Conservation (phyloP, 2,888 invertebrate species). For the Pammene aurita region DNA sequence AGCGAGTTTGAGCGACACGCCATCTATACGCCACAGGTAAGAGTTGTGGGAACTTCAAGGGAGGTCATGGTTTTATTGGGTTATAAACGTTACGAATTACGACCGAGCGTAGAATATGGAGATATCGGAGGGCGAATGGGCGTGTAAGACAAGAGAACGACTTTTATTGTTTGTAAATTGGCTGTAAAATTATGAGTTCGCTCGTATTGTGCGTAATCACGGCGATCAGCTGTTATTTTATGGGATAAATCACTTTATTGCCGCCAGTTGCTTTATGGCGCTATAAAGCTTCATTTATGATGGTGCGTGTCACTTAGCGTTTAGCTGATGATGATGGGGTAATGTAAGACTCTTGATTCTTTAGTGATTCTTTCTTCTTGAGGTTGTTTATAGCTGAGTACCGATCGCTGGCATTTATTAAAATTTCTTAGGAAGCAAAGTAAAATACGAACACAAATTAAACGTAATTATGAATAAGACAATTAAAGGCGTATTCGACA, state of each 20-base stretch:
- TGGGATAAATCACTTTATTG: conserved; percentile 78
- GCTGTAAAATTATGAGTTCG: conserved; percentile 83
- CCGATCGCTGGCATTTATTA: neutral
- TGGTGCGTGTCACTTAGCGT: conserved; percentile 46
- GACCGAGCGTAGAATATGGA: conserved; percentile 76
- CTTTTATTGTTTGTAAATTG: conserved; percentile 85
- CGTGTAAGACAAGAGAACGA: conserved; percentile 79
- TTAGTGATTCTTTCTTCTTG: neutral
- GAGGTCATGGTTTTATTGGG: conserved; percentile 78
- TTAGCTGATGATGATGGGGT: conserved; percentile 30
- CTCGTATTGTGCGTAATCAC: conserved; percentile 80
- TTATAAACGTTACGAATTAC: conserved; percentile 81
- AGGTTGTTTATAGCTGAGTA: neutral
- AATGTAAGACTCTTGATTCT: conserved; percentile 11
- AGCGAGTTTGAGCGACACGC: conserved; percentile 58
- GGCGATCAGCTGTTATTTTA: conserved; percentile 80
- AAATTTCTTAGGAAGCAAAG: neutral
- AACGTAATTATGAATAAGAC: too few species aligned
- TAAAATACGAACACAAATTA: too few species aligned
- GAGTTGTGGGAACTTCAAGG: conserved; percentile 53
- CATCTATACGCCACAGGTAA: conserved; percentile 65
- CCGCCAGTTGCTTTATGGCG: conserved; percentile 69
- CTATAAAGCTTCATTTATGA: conserved; percentile 67
- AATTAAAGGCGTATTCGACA: neutral
- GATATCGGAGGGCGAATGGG: conserved; percentile 79